Evolutionary conservation across 2,888 invertebrate genomes (phyloP), one percentile per base, ranked within the genome.

Genomic region (Nineta flava): DNA sequence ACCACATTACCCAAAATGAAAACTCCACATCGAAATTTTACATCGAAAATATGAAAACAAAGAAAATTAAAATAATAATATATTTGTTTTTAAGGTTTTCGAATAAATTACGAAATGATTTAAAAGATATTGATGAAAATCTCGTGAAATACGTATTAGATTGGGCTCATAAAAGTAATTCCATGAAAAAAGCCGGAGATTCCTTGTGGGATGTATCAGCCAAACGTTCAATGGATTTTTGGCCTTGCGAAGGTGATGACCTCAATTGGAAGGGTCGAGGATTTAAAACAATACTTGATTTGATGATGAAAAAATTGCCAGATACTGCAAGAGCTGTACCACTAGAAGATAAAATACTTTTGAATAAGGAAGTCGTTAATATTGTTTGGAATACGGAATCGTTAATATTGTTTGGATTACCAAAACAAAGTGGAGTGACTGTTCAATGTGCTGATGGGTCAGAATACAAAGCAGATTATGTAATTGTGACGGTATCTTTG

Each of bases 211-310:
- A 80, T 40, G 75, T 84, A 45, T 86, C 87, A 0, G 71, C 81
- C 1, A 67, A 67, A 51, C 79, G 80, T 0, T 66, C 79, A 35
- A 62, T 70, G 1, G 76, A 81, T 54, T 81, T 79, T 59, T 71
- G 77, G 74, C 65, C 68, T 0, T 84, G 84, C 60, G 77, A 80
- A 9, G 90, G 90, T 0, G 78, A 86, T 59, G 66, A 68, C n/a
- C 63, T 80, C 56, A 77, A 82, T 58, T 91, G 87, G 88, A 83
- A 81, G 56, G 74, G 77, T 48, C 75, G 71, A 53, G 87, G 87
- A 2, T 88, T 76, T 59, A 72, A 69, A 53, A 79, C 71, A 2
- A 67, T 88, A 51, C 65, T 90, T 46, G 74, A 81, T 56, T 59
- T 87, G 45, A 67, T 90, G 53, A 71, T 78, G 76, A 62, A 62